phyloP scores from a whole-genome alignment of 2,888 invertebrate species.

The Homarus gammarus region DNA sequence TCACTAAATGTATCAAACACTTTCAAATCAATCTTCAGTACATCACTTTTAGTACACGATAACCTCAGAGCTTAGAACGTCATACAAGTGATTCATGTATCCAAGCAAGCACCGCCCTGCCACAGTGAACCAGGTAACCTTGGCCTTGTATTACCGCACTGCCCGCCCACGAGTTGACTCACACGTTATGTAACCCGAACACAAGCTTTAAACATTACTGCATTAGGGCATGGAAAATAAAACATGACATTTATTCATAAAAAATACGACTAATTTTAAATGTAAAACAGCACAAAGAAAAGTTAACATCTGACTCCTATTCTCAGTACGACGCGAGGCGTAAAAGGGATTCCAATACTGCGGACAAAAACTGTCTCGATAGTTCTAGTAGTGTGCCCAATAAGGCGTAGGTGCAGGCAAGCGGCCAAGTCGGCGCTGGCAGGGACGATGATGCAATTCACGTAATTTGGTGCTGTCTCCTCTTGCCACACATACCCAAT shows the following conservation, averaged over 20 bases:
- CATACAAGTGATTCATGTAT: too few relatives aligned
- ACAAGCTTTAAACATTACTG: too few relatives aligned
- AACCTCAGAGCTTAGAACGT: too few relatives aligned
- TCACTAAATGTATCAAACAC: too few relatives aligned
- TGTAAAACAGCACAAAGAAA: too few relatives aligned
- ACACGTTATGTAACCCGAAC: too few relatives aligned
- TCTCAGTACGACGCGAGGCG: not conserved
- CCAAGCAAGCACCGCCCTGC: not conserved
- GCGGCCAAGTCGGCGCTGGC: not conserved
- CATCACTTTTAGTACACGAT: too few relatives aligned
- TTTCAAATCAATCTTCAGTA: too few relatives aligned
- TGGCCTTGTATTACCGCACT: not conserved
- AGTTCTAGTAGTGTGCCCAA: not conserved
- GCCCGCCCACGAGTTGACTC: not conserved
- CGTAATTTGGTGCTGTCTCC: not conserved
- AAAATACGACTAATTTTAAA: too few relatives aligned
- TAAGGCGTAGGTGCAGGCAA: not conserved
- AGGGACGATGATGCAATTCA: not conserved
- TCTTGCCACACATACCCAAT: not conserved
- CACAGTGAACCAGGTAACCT: not conserved
- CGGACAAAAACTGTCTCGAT: not conserved
- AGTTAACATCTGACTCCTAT: too few relatives aligned
- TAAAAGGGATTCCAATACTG: not conserved
- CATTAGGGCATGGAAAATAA: too few relatives aligned
- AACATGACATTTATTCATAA: too few relatives aligned